phyloP scores from a whole-genome alignment of 2,797 vertebrate species.

The Sebastes flavidus region DNA sequence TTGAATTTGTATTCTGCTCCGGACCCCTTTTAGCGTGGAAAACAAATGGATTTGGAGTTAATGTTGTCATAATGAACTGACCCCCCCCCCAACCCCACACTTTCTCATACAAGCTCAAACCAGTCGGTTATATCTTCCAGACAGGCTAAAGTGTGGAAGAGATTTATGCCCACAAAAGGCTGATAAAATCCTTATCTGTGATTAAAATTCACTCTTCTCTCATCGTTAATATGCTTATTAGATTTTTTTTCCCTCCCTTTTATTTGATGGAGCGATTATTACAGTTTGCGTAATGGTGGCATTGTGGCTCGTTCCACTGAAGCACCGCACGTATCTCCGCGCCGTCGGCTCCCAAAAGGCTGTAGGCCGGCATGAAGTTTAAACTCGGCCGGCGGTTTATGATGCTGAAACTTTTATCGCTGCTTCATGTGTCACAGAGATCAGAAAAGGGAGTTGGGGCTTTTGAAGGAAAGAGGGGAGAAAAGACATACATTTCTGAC shows the following conservation, averaged over 20 bases:
- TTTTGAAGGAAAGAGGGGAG: slow-evolving; percentile 12
- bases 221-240: slow-evolving; percentile 67
- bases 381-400: slow-evolving; percentile 3
- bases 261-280: slow-evolving; percentile 53
- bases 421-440: slow-evolving; percentile 15
- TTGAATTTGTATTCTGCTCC: slow-evolving; percentile 49
- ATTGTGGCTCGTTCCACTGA: slow-evolving; percentile 17
- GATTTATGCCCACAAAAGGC: slow-evolving; percentile 55
- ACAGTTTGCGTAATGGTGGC: slow-evolving; percentile 26
- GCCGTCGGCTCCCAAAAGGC: slow-evolving; percentile 13
- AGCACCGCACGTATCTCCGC: slow-evolving; percentile 6
- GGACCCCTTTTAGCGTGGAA: slow-evolving; percentile 42
- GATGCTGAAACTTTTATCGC: slow-evolving; percentile 23
- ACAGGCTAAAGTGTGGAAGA: slow-evolving; percentile 46
- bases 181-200: slow-evolving; percentile 74
- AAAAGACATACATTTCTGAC: slow-evolving; percentile 49
- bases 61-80: slow-evolving; percentile 62
- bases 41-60: slow-evolving; percentile 63
- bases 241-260: not conserved
- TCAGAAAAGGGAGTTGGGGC: not conserved
- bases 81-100: not conserved
- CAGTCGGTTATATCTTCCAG: slow-evolving; percentile 43
- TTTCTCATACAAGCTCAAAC: slow-evolving; percentile 7
- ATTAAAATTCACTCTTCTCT: slow-evolving; percentile 66
- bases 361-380: not conserved